Base-by-base conservation (phyloP, 2,888 invertebrate genomes). In the Aspidiotus rigidus region DNA sequence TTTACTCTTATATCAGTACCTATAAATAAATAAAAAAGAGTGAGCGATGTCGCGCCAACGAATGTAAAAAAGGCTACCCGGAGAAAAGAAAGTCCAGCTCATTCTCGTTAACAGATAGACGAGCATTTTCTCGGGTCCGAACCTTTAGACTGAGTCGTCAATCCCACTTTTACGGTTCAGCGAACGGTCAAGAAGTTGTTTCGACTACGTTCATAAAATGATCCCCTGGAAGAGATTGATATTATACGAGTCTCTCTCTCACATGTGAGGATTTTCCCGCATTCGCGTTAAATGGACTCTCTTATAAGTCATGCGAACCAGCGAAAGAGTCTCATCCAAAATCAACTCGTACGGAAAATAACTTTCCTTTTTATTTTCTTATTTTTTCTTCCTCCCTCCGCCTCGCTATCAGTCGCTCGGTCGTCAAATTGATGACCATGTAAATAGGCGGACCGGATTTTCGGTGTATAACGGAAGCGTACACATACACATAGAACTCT, bases 261-360 rank as follows among this genome's bases (percentile, higher is more conserved):
- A 28, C 28, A 28, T 28, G 28, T 28, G 28, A 28, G 28, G 28
- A 28, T 28, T 28, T 28, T 28, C 28, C 28, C 28, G 28, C 28
- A 28, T 28, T 28, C 28, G 28, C 28, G 28, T 28, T 28, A 28
- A 28, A 28, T 28, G 28, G 5, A 28, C 28, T 28, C 28, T 28
- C 28, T 28, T 28, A 28, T 28, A 28, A 28, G n/a, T 49, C n/a
- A 49, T n/a, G 10, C 6, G 49, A n/a, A 49, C 49, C 49, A n/a
- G 49, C 49, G n/a, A 49, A 49, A 11, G 49, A 49, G 11, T 49
- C n/a, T 49, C n/a, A 49, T n/a, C n/a, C 49, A n/a, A 10, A 11
- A 64, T 17, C 57, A 64, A 64, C n/a, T 64, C 64, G 39, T 17
- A 57, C 64, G 64, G 64, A 64, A 64, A 64, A 64, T 64, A 57